phyloP scores from a whole-genome alignment of 2,113 vertebrate genomes.

The Cyrtonyx montezumae region DNA sequence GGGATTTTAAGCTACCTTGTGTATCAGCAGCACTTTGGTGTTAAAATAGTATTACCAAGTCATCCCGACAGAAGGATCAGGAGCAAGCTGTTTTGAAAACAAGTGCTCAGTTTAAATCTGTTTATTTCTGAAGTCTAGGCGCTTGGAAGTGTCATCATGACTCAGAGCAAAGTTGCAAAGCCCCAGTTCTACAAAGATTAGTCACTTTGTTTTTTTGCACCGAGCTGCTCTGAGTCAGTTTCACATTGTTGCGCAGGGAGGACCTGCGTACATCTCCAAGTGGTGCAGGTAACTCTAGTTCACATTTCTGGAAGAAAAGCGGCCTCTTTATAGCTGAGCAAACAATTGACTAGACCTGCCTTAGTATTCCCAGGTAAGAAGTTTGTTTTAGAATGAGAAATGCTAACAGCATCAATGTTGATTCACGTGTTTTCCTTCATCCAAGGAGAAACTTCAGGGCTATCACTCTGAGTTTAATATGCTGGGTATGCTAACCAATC shows the following conservation, averaged over 20 bases:
- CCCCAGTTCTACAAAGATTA: constrained; percentile 42
- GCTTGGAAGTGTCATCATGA: constrained; percentile 56
- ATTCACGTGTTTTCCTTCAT: neutral
- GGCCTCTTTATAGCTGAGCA: neutral
- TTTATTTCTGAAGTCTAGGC: constrained; percentile 44
- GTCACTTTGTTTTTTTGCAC: constrained; percentile 63
- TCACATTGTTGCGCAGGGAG: constrained; percentile 6
- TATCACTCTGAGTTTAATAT: neutral
- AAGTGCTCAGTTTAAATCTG: constrained; percentile 31
- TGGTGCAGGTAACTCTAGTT: constrained; percentile 23
- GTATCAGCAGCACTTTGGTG: neutral
- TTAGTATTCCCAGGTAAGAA: neutral
- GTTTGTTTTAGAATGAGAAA: neutral
- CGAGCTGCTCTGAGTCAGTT: constrained; percentile 57
- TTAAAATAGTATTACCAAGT: neutral
- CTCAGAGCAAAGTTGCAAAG: constrained; percentile 57
- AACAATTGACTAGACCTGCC: neutral
- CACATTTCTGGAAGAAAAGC: constrained; percentile 28
- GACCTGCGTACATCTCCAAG: constrained; percentile 16
- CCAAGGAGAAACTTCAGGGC: neutral
- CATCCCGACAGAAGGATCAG: constrained; percentile 6
- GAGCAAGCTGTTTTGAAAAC: constrained; percentile 30
- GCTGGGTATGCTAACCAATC: neutral
- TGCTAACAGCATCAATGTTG: neutral
- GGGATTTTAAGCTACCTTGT: neutral